Base-by-base conservation (phyloP, 2,888 invertebrate genomes). In the Drosophila limbata region DNA sequence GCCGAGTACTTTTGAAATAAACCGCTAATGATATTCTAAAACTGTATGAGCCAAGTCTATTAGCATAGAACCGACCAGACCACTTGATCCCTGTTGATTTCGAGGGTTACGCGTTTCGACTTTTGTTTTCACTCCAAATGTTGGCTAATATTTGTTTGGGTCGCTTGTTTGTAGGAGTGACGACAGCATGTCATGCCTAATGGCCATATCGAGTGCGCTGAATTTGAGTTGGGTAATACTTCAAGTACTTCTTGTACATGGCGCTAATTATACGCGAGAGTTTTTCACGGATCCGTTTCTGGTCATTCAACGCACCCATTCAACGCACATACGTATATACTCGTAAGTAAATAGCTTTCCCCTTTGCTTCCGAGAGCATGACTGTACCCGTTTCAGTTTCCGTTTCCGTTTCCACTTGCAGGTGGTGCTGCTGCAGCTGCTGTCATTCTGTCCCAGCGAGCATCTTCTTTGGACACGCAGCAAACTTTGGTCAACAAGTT, bases 151-250 rank as follows among this genome's bases (percentile, higher is more conserved):
- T 88, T 88, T 78, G 72, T 35, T 33, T n/a, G 45, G 39, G 56
- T n/a, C 39, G 56, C 28, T 55, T 39, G 55, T 61, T 52, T 15
- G 25, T n/a, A 35, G 40, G 11, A 52, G 64, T 65, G 79, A 74
- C 61, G 79, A 82, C 82, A 74, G 73, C 85, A 69, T 85, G 83
- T 88, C 83, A 69, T 71, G 77, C 71, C 68, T 84, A 86, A 86
- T 86, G 69, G 67, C 79, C 84, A 56, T 72, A 81, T 75, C 67
- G 67, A 84, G 87, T 78, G 70, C 52, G 65, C 59, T 8, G 44
- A 52, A 63, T 53, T 81, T 82, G 87, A 82, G 72, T 63, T 61
- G 84, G 82, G 82, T 86, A 64, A 72, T 68, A 52, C 71, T 52
- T 64, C 65, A 64, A 48, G 62, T 68, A 45, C 62, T 37, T 37